phyloP scores from a whole-genome alignment of 2,888 invertebrate species.

The Agonopterix heracliana region DNA sequence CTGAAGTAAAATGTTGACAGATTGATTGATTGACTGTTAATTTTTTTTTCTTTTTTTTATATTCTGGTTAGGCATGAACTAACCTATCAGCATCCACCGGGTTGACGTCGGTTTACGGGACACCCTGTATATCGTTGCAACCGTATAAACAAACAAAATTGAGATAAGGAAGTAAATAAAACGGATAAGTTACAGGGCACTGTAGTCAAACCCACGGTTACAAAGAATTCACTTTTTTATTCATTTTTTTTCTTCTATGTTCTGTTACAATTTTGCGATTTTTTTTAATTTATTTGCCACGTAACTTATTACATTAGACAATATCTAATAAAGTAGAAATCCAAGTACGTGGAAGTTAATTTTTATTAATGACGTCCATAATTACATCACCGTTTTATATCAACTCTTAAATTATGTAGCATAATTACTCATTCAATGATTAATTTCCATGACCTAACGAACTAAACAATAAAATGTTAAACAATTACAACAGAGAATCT shows the following conservation, averaged over 20 bases:
- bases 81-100: no score
- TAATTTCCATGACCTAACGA: conserved; percentile 61
- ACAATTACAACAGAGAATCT: conserved; percentile 51
- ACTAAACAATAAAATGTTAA: conserved; percentile 52
- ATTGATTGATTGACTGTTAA: no score
- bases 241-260: conserved; percentile 70
- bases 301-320: conserved; percentile 62
- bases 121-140: no score
- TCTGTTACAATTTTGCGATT: conserved; percentile 74
- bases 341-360: conserved; percentile 68
- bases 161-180: background rate
- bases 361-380: conserved; percentile 67
- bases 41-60: no score
- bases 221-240: conserved; percentile 72
- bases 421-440: conserved; percentile 62
- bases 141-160: no score
- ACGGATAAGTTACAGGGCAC: conserved; percentile 9
- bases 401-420: conserved; percentile 66
- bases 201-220: conserved; percentile 53
- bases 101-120: no score
- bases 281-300: conserved; percentile 61
- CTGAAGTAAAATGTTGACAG: no score
- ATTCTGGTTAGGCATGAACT: no score
- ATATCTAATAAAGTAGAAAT: conserved; percentile 73
- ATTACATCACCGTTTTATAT: conserved; percentile 59